Evolutionary conservation across 1,140 invertebrate genomes (phyloP), one percentile per base, ranked within the genome.

Genomic region (Yoshiicerus persimilis): DNA sequence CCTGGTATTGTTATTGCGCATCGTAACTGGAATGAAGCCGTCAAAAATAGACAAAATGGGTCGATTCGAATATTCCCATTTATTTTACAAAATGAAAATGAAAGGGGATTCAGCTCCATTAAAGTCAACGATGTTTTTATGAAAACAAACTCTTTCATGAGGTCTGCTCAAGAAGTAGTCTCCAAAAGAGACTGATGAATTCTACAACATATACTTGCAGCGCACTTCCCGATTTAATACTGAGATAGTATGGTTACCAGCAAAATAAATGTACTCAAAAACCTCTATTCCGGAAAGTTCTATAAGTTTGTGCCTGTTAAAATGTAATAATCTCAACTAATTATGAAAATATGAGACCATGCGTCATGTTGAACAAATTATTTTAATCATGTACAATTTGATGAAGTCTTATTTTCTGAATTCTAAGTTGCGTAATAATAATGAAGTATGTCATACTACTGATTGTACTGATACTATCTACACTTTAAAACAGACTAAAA

Each of bases 11-110:
- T 39, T 2, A 25, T 86, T 32, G 32, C 34, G 32, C 62, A 56
- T 16, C 27, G 87, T 16, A 64, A 75, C n/a, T 88, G 87, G 87
- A 27, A 84, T 70, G 62, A 88, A 3, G 16, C 87, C 13, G 23
- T 75, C 27, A 32, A 16, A 27, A n/a, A n/a, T n/a, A 84, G 62
- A 41, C 23, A 86, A 34, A 84, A 84, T 2, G 87, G 41, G 34
- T 88, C 66, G 87, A 66, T 88, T 86, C 87, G 87, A 3, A 56
- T 88, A 47, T 88, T 88, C 36, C 87, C 87, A 3, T 88, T 88
- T 47, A 66, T 86, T 77, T 64, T 27, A 77, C 38, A 34, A 20
- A 56, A 0, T 70, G 64, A 16, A 11, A 36, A 38, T 16, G 38
- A 84, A 77, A 84, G 30, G 27, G 13, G 16, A 41, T 9, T 41